Percentiles rank a stretch among this genome's conserved stretches.
phyloP scores from a whole-genome alignment of 2,113 vertebrate genomes.

The Montifringilla adamsi region DNA sequence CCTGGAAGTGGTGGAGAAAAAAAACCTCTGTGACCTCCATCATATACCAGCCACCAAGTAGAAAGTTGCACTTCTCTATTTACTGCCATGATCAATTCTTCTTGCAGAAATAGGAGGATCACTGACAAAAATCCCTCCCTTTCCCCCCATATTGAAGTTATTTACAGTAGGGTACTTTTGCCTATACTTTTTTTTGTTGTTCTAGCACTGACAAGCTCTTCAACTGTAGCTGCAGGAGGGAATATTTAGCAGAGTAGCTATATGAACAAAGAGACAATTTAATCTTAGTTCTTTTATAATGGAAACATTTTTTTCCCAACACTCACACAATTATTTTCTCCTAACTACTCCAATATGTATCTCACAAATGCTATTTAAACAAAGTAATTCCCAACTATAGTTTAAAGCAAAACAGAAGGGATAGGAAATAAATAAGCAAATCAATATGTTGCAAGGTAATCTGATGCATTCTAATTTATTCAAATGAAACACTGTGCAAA shows the following conservation, averaged over 20 bases:
- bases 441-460: background rate
- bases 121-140: background rate
- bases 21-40: background rate
- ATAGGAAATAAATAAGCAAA: background rate
- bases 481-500: background rate
- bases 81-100: background rate
- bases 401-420: background rate
- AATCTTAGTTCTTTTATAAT: background rate
- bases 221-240: background rate
- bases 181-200: background rate
- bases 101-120: background rate
- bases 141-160: background rate
- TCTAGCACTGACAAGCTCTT: background rate
- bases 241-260: background rate
- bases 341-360: conserved; percentile 10
- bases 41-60: background rate
- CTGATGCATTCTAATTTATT: background rate
- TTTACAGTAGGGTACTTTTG: background rate
- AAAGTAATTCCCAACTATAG: background rate
- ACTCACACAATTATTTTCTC: background rate
- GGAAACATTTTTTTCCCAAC: background rate
- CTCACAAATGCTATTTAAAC: conserved; percentile 45
- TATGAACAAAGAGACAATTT: background rate
- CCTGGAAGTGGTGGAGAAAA: background rate
- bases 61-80: background rate